Evolutionary conservation across 64 coral and sea anemone species (phyloP).

Genomic region (Montipora sp.): DNA sequence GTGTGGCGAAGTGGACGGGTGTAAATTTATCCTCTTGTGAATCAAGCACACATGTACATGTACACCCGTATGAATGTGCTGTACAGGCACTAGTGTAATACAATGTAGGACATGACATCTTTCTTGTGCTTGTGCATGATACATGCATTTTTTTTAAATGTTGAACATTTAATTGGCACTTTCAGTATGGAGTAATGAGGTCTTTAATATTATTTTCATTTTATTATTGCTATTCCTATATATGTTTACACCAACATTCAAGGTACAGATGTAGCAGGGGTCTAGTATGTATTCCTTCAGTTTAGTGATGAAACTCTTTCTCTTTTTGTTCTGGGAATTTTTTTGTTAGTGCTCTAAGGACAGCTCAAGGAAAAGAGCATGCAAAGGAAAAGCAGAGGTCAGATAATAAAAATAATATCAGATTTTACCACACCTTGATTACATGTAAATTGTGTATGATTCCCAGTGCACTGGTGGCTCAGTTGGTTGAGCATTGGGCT

Average conservation of each 20-base stretch:
- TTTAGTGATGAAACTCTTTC: neutral
- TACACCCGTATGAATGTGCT: neutral
- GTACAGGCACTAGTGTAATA: neutral
- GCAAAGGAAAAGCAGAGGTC: neutral
- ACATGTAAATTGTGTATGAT: too few relatives aligned
- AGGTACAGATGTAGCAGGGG: neutral
- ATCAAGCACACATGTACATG: neutral
- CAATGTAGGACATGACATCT: neutral
- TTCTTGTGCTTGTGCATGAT: neutral
- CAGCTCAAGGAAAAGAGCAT: neutral
- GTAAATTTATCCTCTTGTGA: neutral
- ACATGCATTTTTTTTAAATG: neutral
- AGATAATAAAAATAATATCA: neutral
- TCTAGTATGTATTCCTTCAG: neutral
- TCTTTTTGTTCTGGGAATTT: neutral
- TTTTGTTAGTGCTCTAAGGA: neutral
- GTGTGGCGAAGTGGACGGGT: neutral
- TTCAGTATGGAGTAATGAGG: neutral
- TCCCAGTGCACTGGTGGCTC: too few relatives aligned
- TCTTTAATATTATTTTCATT: neutral
- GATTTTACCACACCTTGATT: too few relatives aligned
- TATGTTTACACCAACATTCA: neutral
- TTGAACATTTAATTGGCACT: neutral
- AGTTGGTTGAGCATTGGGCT: too few relatives aligned
- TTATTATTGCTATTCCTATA: neutral